A percentile compares a stretch with the other conserved stretches of the same genome.
Evolutionary conservation across 2,888 invertebrate genomes (phyloP).

Genomic region (Chloromyia formosa): DNA sequence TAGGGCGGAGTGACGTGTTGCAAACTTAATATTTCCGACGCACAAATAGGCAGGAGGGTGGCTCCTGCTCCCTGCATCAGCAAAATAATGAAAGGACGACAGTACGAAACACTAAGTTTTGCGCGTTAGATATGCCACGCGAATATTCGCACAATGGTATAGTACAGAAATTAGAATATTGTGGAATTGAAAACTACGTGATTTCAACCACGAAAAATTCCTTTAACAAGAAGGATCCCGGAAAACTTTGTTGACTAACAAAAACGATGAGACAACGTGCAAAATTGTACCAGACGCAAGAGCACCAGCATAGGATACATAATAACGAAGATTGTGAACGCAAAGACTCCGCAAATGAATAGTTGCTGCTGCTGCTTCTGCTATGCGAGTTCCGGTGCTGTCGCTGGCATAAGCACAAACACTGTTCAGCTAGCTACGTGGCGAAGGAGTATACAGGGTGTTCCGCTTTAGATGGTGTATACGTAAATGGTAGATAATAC

Average conservation of each 20-base stretch:
- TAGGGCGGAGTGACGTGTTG: background rate
- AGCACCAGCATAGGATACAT: too few relatives aligned
- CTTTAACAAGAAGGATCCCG: background rate
- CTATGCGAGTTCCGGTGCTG: constrained; percentile 8
- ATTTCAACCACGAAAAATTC: constrained; percentile 18
- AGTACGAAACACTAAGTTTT: background rate
- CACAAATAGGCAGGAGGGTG: background rate
- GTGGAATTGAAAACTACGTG: constrained; percentile 5
- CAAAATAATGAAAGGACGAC: background rate
- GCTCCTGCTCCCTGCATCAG: background rate
- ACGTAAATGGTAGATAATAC: too few relatives aligned
- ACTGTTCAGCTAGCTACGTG: background rate
- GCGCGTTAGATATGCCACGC: background rate
- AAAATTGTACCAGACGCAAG: background rate
- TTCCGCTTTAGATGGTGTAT: too few relatives aligned
- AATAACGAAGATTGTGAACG: too few relatives aligned
- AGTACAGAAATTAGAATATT: constrained; percentile 12
- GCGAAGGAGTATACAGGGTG: background rate
- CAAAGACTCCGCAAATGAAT: too few relatives aligned
- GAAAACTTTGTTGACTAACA: background rate
- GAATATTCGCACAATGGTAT: background rate
- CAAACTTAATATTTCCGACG: background rate
- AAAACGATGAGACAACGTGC: background rate
- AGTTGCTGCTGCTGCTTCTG: background rate
- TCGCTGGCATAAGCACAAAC: constrained; percentile 30